phyloP scores from a whole-genome alignment of 2,888 invertebrate genomes.

The Aelia acuminata region DNA sequence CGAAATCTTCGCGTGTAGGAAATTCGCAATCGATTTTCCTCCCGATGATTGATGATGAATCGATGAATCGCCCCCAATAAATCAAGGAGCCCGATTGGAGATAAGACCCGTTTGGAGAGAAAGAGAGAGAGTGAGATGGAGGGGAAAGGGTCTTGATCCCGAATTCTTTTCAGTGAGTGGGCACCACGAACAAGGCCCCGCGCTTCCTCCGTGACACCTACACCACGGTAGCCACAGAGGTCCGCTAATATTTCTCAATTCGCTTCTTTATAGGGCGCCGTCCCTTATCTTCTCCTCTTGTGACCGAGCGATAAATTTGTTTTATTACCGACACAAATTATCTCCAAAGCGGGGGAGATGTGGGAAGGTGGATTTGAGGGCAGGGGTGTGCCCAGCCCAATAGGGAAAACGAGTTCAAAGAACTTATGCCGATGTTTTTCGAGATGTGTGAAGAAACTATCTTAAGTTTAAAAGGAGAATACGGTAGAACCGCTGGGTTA shows the following conservation, averaged over 20 bases:
- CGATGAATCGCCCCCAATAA: neutral
- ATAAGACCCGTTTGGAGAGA: neutral
- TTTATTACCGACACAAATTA: conserved; percentile 28
- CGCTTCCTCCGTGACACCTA: neutral
- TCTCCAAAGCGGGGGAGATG: neutral
- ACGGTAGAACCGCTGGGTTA: too few relatives aligned
- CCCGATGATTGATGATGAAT: neutral
- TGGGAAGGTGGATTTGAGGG: neutral
- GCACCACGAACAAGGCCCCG: neutral
- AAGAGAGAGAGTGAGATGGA: too few relatives aligned
- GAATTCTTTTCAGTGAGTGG: neutral
- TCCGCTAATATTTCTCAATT: conserved; percentile 23
- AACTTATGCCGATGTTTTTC: neutral
- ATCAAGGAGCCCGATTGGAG: neutral
- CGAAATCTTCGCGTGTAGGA: neutral
- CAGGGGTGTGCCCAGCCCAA: neutral
- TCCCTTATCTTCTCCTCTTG: neutral
- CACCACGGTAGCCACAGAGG: neutral
- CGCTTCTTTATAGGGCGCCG: neutral
- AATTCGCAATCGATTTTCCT: neutral
- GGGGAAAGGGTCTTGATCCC: neutral
- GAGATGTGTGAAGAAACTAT: neutral
- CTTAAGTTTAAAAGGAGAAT: too few relatives aligned
- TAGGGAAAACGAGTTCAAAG: neutral
- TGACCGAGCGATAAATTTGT: conserved; percentile 19